Evolutionary conservation across 2,888 invertebrate species (phyloP), one percentile per base, ranked within the genome.

Genomic region (Caenorhabditis japonica): DNA sequence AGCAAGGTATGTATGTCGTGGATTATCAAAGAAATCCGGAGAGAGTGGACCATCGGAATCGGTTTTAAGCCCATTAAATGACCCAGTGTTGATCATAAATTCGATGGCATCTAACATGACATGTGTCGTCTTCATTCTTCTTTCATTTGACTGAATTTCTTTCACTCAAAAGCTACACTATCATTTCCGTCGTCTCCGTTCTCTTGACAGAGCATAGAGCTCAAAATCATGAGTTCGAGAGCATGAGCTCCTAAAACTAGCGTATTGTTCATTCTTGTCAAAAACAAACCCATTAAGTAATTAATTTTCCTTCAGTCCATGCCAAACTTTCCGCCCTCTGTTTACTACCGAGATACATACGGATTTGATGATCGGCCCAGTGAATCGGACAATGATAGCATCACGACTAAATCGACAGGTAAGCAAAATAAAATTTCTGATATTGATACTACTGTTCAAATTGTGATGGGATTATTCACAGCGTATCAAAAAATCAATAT

Each of bases 321-420:
- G 30, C 83, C 84, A 10, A 84, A 85, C 13, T 86, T 85, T 64
- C 86, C 86, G 27, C 84, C 86, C 10, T 78, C 79, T 41, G 79
- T 86, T 36, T 86, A 86, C 76, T 86, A 86, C 59, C 79, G 86
- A 4, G 86, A 86, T 47, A 86, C 86, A 7, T 82, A 69, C 52
- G 81, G 81, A 39, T 64, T 81, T 10, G 80, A 81, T 46, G 74
- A 66, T 41, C 61, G 68, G 44, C 55, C 47, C 47, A 59, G 72
- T 39, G 75, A 75, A 47, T 75, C 71, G 15, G 80, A 80, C 46
- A 72, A 75, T 56, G 78, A 80, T 61, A 74, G 74, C 34, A 58
- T 68, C 25, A 62, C 74, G 4, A 74, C 74, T 0, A 74, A 74
- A 15, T 74, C 74, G 3, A 74, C 74, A 53, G 74, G 74, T 74